Evolutionary conservation across 2,113 vertebrate genomes (phyloP).

Genomic region (Ophthalmolycus amberensis): DNA sequence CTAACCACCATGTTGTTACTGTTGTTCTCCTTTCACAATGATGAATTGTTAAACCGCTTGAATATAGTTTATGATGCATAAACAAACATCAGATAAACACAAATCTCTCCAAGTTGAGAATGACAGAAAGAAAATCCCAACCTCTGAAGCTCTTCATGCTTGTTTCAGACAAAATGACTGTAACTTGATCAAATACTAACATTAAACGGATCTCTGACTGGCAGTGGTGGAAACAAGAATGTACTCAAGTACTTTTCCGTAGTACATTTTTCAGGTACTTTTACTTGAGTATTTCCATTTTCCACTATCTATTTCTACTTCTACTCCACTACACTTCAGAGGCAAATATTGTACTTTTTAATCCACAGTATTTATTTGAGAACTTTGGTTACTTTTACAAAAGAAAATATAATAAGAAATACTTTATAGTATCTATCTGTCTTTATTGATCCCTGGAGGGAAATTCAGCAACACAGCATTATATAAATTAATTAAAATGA

Average conservation of each 20-base stretch:
- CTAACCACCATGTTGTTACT: neutral
- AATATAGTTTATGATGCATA: neutral
- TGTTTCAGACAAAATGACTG: neutral
- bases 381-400: neutral
- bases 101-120: neutral
- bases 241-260: neutral
- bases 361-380: neutral
- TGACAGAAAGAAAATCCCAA: neutral
- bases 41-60: neutral
- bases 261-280: neutral
- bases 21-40: conserved; percentile 3
- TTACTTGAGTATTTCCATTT: neutral
- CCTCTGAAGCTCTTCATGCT: neutral
- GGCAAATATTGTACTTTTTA: neutral
- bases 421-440: neutral
- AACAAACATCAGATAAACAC: neutral
- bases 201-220: neutral
- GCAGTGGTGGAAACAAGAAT: neutral
- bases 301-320: neutral
- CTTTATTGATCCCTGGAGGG: neutral
- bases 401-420: neutral
- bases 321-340: neutral
- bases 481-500: neutral
- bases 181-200: neutral
- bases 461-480: neutral